Evolutionary conservation across 2,797 vertebrate genomes (phyloP).

Genomic region (Ptychobarbus kaznakovi): DNA sequence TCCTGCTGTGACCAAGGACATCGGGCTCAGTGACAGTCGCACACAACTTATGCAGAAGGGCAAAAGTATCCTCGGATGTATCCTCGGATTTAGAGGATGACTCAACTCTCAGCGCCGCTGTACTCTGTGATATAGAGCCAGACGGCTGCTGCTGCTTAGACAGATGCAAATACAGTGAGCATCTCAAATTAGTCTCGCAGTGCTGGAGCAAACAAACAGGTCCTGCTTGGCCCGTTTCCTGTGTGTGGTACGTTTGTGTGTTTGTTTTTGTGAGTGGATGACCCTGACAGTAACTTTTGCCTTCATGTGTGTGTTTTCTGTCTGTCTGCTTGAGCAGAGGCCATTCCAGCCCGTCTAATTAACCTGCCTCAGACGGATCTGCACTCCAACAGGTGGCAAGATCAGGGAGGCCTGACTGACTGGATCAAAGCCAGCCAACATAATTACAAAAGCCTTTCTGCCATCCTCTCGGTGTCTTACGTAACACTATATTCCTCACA

Average conservation of each 20-base stretch:
- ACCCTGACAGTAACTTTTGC: conserved; percentile 37
- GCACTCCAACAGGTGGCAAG: conserved; percentile 76
- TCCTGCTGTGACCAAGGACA: conserved; percentile 32
- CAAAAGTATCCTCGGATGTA: conserved; percentile 37
- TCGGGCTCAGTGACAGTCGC: conserved; percentile 23
- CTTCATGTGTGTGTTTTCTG: conserved; percentile 23
- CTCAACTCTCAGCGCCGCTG: conserved; percentile 30
- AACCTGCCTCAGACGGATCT: conserved; percentile 69
- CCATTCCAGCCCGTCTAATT: conserved; percentile 69
- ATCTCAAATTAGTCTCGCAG: conserved; percentile 34
- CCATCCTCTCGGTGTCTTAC: conserved; percentile 55
- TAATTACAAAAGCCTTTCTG: conserved; percentile 73
- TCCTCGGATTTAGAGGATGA: conserved; percentile 49
- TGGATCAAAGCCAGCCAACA: conserved; percentile 80
- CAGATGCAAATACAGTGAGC: conserved; percentile 47
- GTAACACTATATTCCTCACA: conserved; percentile 65
- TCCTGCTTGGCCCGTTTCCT: conserved; percentile 42
- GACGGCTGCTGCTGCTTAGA: conserved; percentile 46
- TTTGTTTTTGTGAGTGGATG: conserved; percentile 40
- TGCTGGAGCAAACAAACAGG: conserved; percentile 38
- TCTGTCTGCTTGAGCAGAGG: conserved; percentile 53
- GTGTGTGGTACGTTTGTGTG: not conserved
- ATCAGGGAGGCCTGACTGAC: conserved; percentile 67
- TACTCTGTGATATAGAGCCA: conserved; percentile 44
- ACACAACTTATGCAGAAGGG: conserved; percentile 38